Conservation (phyloP, 2,888 invertebrate species). For the Troglohyphantes excavatus region DNA sequence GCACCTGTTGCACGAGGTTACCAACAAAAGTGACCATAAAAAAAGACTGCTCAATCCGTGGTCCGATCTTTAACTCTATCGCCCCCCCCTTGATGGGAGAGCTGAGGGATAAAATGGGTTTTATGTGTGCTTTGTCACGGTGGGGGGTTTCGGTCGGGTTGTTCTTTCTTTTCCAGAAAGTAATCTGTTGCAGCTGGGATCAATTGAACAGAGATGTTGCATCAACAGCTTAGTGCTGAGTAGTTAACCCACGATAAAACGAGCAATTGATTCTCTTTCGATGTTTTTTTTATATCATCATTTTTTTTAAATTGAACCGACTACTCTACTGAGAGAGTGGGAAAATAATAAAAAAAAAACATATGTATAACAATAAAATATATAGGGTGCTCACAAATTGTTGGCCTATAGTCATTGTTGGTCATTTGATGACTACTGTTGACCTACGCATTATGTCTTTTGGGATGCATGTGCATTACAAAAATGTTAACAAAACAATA, state of each 20-base stretch:
- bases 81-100: not conserved
- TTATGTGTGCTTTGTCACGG: conserved; percentile 8
- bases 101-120: not conserved
- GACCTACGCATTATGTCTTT: too few species aligned
- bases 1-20: conserved; percentile 17
- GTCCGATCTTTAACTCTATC: not conserved
- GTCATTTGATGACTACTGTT: too few species aligned
- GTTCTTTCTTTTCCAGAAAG: not conserved
- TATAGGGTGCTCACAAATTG: too few species aligned
- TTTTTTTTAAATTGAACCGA: too few species aligned
- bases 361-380: too few species aligned
- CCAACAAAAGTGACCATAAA: conserved; percentile 7
- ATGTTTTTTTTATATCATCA: too few species aligned
- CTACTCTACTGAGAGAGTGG: too few species aligned
- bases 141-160: not conserved
- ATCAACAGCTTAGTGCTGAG: not conserved
- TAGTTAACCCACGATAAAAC: not conserved
- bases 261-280: not conserved
- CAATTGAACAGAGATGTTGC: not conserved
- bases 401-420: too few species aligned
- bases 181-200: not conserved
- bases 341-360: too few species aligned
- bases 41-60: conserved; percentile 9
- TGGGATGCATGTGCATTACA: too few species aligned
- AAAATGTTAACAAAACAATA: too few species aligned